Evolutionary conservation across 2,888 invertebrate genomes (phyloP).

Genomic region (Lasiommata megera): DNA sequence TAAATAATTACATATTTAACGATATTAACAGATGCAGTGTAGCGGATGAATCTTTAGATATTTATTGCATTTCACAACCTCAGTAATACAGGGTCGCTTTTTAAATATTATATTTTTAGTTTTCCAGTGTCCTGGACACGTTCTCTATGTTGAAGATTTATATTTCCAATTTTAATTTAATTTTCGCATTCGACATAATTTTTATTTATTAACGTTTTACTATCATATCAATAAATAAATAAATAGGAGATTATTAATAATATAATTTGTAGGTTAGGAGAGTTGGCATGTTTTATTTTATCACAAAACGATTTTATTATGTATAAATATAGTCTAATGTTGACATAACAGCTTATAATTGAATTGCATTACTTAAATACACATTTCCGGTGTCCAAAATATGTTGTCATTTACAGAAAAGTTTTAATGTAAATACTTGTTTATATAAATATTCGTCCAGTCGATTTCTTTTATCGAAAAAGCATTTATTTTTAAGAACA

Average conservation of each 20-base stretch:
- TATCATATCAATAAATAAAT: constrained; percentile 58
- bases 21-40: not conserved
- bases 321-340: constrained; percentile 13
- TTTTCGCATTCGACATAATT: constrained; percentile 28
- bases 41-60: not conserved
- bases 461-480: constrained; percentile 43
- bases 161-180: constrained; percentile 27
- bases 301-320: constrained; percentile 46
- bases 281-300: constrained; percentile 48
- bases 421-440: constrained; percentile 67
- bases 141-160: constrained; percentile 19
- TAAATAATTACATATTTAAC: too few species aligned
- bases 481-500: constrained; percentile 65
- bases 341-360: not conserved
- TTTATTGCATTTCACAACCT: constrained; percentile 16
- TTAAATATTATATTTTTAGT: constrained; percentile 2
- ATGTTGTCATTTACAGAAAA: constrained; percentile 4
- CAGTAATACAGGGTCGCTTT: constrained; percentile 21
- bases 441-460: constrained; percentile 64
- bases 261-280: constrained; percentile 46
- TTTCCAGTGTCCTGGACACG: constrained; percentile 1
- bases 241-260: constrained; percentile 34
- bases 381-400: constrained; percentile 10
- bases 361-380: too few species aligned
- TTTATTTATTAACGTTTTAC: constrained; percentile 40